Evolutionary conservation across 2,797 vertebrate species (phyloP).

Genomic region (Micromesistius poutassou): DNA sequence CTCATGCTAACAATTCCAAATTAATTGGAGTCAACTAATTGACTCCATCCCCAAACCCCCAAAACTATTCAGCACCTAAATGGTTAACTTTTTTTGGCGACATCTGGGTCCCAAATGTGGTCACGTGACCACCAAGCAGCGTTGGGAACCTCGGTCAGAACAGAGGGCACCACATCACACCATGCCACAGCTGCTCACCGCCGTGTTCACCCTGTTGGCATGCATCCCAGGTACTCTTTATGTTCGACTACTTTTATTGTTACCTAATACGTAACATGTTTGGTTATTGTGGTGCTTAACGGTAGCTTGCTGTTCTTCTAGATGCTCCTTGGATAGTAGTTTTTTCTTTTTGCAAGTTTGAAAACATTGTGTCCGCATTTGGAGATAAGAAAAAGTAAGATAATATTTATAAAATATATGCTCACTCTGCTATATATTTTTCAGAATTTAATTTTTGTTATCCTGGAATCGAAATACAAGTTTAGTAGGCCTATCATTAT

Average conservation of each 20-base stretch:
- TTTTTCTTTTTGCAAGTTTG: no score
- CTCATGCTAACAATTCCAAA: no score
- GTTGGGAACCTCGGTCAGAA: no score
- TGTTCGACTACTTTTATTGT: not conserved
- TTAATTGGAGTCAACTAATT: no score
- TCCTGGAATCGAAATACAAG: no score
- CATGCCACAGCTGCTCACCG: not conserved
- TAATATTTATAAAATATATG: no score
- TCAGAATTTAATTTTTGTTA: no score
- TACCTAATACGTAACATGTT: not conserved
- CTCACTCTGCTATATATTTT: no score
- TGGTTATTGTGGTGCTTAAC: not conserved
- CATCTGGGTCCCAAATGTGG: constrained; percentile 55
- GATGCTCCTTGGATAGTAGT: no score
- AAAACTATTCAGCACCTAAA: constrained; percentile 30
- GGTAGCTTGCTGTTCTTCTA: not conserved
- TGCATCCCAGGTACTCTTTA: constrained; percentile 63
- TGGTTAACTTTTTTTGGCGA: constrained; percentile 58
- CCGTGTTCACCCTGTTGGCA: constrained; percentile 45
- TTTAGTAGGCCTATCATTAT: no score
- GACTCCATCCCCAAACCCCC: not conserved
- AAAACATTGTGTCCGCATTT: no score
- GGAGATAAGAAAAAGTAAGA: no score
- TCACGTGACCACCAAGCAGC: constrained; percentile 44
- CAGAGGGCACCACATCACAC: not conserved